Base-by-base conservation (phyloP, 2,113 vertebrate genomes). In the Scophthalmus maximus region DNA sequence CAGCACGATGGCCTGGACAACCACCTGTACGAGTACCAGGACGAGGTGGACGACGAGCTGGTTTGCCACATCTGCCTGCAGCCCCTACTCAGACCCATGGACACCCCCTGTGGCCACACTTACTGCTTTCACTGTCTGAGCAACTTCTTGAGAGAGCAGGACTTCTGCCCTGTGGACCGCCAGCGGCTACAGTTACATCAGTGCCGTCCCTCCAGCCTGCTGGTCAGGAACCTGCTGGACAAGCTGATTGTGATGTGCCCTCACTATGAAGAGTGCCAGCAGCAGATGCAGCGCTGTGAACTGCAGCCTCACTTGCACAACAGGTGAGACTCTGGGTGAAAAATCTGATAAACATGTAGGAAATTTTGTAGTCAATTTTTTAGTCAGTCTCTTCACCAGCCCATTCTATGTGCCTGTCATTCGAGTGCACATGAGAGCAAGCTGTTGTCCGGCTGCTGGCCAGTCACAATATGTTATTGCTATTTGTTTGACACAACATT, bases 41-140 rank as follows among this genome's bases (percentile, higher is more conserved):
- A 96, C 1, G 96, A 97, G 27, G 96, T 97, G 83, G 96, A 97
- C 0, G 95, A 97, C 15, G 96, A 97, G 61, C 91, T 97, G 77
- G 87, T 95, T 52, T 97, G 96, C 85, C 96, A 97, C 84, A 97
- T 97, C 77, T 97, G 96, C 81, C 94, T 97, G 61, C 96, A 97
- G 90, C 95, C 96, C 1, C 89, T 97, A 62, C 92, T 97, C 64
- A 93, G 91, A 61, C 96, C 96, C 0, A 95, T 97, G 95, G 96
- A 97, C 90, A 97, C 96, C 0, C 96, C 96, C 0, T 97, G 96
- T 2, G 96, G 96, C 0, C 96, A 97, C 82, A 97, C 96, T 0
- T 97, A 97, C 73, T 97, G 96, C 87, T 96, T 93, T 76, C 92
- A 92, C 62, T 97, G 96, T 86, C 92, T 97, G 0, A 94, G 95